These are phyloP conservation scores for Epizoanthus stellaris DNA, from an alignment of 92 coral and sea anemone species.

Conservation along the genomic window DNA sequence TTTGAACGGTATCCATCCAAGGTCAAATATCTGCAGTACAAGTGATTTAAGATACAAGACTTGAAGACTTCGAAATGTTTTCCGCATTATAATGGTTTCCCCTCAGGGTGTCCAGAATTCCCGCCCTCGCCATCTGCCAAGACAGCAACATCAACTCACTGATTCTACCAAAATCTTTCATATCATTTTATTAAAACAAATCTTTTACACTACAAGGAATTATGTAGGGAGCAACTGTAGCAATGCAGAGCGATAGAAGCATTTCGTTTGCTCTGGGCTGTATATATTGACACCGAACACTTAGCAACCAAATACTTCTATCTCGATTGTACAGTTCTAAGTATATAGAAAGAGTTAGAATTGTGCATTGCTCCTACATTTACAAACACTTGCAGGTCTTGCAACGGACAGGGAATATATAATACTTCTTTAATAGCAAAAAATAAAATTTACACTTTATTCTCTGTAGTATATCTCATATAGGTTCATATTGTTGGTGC, in stretches of 20 bases:
- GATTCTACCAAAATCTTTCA: constrained; percentile 67
- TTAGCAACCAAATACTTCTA: constrained; percentile 44
- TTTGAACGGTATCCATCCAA: background rate
- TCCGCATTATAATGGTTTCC: constrained; percentile 21
- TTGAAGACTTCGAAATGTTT: background rate
- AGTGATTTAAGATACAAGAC: background rate
- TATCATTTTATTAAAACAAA: constrained; percentile 89
- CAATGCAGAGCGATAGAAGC: constrained; percentile 23
- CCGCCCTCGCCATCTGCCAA: constrained; percentile 42
- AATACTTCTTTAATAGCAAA: constrained; percentile 93
- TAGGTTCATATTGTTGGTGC: constrained; percentile 90
- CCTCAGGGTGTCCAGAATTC: constrained; percentile 17
- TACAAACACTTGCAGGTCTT: constrained; percentile 25
- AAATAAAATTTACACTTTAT: constrained; percentile 95
- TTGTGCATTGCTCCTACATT: background rate
- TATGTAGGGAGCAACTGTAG: constrained; percentile 3
- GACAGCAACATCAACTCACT: constrained; percentile 12
- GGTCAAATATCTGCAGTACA: constrained; percentile 22
- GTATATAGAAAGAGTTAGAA: background rate
- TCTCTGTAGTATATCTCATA: constrained; percentile 84
- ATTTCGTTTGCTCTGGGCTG: constrained; percentile 35
- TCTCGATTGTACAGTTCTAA: constrained; percentile 21
- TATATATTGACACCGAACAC: constrained; percentile 5
- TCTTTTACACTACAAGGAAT: constrained; percentile 59
- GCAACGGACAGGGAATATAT: constrained; percentile 52